Evolutionary conservation across 2,888 invertebrate species (phyloP).

Genomic region (Epinotia demarniana): DNA sequence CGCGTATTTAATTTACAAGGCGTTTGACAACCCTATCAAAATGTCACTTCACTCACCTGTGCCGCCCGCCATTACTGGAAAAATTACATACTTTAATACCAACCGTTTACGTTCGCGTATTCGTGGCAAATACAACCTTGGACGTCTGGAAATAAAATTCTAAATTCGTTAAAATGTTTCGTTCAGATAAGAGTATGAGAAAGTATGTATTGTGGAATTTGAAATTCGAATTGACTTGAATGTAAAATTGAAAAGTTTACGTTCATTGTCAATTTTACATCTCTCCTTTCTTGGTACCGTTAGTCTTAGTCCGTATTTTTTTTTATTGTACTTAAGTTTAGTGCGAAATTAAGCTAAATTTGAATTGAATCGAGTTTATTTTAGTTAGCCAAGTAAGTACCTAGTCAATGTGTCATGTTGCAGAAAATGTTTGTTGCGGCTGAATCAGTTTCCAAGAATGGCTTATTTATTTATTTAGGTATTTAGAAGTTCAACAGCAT

Average conservation of each 20-base stretch:
- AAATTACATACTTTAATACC: constrained; percentile 1
- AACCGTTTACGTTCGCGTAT: background rate
- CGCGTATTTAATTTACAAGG: background rate
- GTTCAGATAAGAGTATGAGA: background rate
- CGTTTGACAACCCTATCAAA: constrained; percentile 5
- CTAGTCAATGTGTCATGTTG: background rate
- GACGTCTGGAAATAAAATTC: background rate
- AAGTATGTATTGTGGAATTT: background rate
- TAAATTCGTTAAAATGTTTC: background rate
- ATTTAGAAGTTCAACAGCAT: too few relatives aligned
- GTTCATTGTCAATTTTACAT: background rate
- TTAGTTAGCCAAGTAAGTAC: background rate
- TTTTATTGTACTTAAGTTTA: background rate
- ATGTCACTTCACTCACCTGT: background rate
- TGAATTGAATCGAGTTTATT: constrained; percentile 10
- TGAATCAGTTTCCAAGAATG: constrained; percentile 8
- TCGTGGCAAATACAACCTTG: background rate
- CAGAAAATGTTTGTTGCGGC: background rate
- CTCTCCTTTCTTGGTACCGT: constrained; percentile 3
- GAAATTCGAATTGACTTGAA: background rate
- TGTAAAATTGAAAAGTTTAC: constrained; percentile 7
- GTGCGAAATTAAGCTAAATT: background rate
- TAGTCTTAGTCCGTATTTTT: background rate
- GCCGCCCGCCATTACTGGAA: constrained; percentile 1
- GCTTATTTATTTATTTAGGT: background rate